These are phyloP conservation scores for Archaeoteleia sp. DNA, from an alignment of 2,888 invertebrate genomes.

Conservation along the genomic window DNA sequence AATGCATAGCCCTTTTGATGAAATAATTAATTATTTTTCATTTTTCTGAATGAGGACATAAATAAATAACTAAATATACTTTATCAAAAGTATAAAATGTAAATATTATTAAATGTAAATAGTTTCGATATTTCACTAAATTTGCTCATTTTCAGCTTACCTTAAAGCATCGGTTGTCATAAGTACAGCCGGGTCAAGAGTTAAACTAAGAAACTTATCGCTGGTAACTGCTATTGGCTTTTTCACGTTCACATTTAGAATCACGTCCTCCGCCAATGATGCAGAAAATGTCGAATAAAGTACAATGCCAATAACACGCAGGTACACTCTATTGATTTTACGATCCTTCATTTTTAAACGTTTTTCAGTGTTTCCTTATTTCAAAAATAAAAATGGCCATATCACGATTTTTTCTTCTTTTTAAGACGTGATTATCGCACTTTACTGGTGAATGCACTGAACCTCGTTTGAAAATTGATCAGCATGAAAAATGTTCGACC, in stretches of 20 bases:
- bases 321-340: background rate
- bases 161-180: slow-evolving; percentile 75
- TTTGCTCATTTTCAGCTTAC: slow-evolving; percentile 67
- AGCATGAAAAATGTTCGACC: slow-evolving; percentile 11
- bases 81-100: no score
- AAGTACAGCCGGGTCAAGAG: slow-evolving; percentile 82
- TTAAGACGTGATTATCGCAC: no score
- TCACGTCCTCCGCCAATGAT: slow-evolving; percentile 74
- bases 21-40: no score
- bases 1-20: no score
- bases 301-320: slow-evolving; percentile 17
- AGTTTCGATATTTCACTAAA: background rate
- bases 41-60: no score
- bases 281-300: slow-evolving; percentile 21
- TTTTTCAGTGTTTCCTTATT: slow-evolving; percentile 5
- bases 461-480: slow-evolving; percentile 15
- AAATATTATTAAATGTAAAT: background rate
- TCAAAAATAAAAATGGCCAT: slow-evolving; percentile 13
- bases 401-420: slow-evolving; percentile 19
- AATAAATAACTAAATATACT: no score
- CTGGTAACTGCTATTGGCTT: slow-evolving; percentile 80
- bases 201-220: slow-evolving; percentile 84
- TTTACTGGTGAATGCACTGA: slow-evolving; percentile 3
- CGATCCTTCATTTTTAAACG: slow-evolving; percentile 16
- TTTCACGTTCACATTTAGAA: slow-evolving; percentile 79